Evolutionary conservation across 2,797 vertebrate genomes (phyloP).

Genomic region (Brachyalestes nurse): DNA sequence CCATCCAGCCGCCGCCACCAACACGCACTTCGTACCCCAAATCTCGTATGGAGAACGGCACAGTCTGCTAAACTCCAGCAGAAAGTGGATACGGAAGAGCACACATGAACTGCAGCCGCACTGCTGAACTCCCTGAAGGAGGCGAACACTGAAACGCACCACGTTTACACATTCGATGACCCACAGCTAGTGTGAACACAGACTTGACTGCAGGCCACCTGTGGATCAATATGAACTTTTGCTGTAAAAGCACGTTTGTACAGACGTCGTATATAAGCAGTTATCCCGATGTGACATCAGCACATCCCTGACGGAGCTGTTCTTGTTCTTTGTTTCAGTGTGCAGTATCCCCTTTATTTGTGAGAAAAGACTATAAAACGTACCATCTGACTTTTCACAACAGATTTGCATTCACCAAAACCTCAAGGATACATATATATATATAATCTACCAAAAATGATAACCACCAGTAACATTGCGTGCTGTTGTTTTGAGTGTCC

Average conservation of each 20-base stretch:
- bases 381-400: slow-evolving; percentile 33
- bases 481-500: slow-evolving; percentile 46
- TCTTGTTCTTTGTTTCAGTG: slow-evolving; percentile 37
- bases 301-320: slow-evolving; percentile 46
- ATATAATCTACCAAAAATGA: slow-evolving; percentile 17
- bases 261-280: slow-evolving; percentile 43
- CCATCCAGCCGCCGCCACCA: slow-evolving; percentile 82
- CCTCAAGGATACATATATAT: slow-evolving; percentile 15
- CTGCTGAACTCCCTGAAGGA: slow-evolving; percentile 16
- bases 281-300: slow-evolving; percentile 38
- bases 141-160: slow-evolving; percentile 11
- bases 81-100: not conserved
- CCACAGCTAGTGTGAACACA: not conserved
- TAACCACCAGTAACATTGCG: slow-evolving; percentile 24
- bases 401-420: slow-evolving; percentile 18
- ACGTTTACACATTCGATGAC: not conserved
- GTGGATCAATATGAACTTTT: slow-evolving; percentile 13
- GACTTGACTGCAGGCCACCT: not conserved
- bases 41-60: slow-evolving; percentile 88
- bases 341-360: slow-evolving; percentile 37
- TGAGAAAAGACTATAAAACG: not conserved
- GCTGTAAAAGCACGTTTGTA: slow-evolving; percentile 48
- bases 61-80: slow-evolving; percentile 81
- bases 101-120: slow-evolving; percentile 26
- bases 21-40: slow-evolving; percentile 87